Evolutionary conservation across 2,888 invertebrate genomes (phyloP), one percentile per base, ranked within the genome.

Genomic region (Drosophila quinaria): DNA sequence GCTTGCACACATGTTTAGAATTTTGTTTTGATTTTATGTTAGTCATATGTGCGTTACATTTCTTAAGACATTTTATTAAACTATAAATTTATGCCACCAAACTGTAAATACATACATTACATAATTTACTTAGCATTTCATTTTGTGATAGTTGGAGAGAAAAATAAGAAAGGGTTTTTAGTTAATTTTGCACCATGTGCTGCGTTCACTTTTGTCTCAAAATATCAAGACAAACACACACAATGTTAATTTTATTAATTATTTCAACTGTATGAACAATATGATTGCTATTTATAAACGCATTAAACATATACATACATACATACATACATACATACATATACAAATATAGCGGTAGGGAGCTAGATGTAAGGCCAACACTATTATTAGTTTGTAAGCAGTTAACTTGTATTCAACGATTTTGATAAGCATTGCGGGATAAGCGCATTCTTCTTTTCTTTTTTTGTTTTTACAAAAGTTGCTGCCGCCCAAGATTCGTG

Each of bases 401-500:
- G 56, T 60, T 64, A 63, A 60, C 41, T 61, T 35, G 29, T 67
- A 67, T 55, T 63, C 51, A 44, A 63, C 52, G 63, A 60, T 78
- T 77, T 74, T 60, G 25, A 77, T 77, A 77, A 74, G 56, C 51
- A 70, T 62, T 54, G 71, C 59, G 13, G n/a, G 56, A 58, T 63
- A 61, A 64, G 60, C 55, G 59, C 54, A 68, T 61, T 31, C 15
- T 39, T 52, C n/a, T n/a, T n/a, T n/a, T n/a, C n/a, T 41, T 33
- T 39, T 61, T 41, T 60, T 63, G 79, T 71, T 71, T 70, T 64
- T 80, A 80, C 70, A 73, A 79, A 66, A 74, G 70, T 79, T 83
- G 79, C 73, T 81, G 86, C 82, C 82, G 87, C 86, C 86, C 82
- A 83, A 60, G 41, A 74, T 67, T 59, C 62, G 60, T 78, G 78